A percentile compares a stretch with the other conserved stretches of the same genome.
phyloP scores from a whole-genome alignment of 2,888 invertebrate species.

The Mantis religiosa region DNA sequence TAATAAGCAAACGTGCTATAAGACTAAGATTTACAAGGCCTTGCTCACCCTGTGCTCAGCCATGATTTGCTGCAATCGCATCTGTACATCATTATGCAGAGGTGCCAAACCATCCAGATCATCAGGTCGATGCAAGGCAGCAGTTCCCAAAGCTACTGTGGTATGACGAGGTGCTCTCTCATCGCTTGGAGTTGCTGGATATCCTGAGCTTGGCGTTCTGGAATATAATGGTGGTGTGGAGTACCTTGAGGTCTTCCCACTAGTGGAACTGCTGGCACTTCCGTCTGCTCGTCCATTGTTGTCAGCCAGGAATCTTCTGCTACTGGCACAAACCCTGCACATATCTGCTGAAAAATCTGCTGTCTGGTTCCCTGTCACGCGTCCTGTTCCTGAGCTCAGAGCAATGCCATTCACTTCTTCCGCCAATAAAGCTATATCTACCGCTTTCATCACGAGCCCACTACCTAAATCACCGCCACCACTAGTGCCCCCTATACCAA shows the following conservation, averaged over 20 bases:
- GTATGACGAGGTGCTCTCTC: conserved; percentile 34
- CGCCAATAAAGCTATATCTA: neutral
- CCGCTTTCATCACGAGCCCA: neutral
- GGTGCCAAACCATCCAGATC: conserved; percentile 71
- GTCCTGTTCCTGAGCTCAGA: neutral
- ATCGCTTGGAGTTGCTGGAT: conserved; percentile 55
- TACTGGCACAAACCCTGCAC: conserved; percentile 42
- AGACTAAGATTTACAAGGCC: neutral
- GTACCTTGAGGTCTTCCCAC: conserved; percentile 28
- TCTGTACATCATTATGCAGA: conserved; percentile 67
- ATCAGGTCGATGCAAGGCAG: conserved; percentile 48
- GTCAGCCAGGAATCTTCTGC: conserved; percentile 39
- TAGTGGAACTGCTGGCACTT: conserved; percentile 26
- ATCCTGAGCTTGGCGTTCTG: conserved; percentile 55
- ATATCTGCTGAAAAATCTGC: conserved; percentile 31
- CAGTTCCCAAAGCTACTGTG: conserved; percentile 38
- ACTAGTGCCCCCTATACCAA: neutral
- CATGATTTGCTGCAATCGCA: conserved; percentile 76
- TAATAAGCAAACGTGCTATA: neutral
- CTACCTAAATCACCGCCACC: neutral
- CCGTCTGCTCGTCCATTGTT: conserved; percentile 35
- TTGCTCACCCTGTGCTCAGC: conserved; percentile 67
- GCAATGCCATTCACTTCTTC: conserved; percentile 15
- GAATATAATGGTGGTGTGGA: conserved; percentile 52
- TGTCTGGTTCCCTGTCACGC: neutral